A percentile compares a stretch with the other conserved stretches of the same genome.
Conservation (phyloP, 2,113 vertebrate genomes). For the Misgurnus mizolepis region DNA sequence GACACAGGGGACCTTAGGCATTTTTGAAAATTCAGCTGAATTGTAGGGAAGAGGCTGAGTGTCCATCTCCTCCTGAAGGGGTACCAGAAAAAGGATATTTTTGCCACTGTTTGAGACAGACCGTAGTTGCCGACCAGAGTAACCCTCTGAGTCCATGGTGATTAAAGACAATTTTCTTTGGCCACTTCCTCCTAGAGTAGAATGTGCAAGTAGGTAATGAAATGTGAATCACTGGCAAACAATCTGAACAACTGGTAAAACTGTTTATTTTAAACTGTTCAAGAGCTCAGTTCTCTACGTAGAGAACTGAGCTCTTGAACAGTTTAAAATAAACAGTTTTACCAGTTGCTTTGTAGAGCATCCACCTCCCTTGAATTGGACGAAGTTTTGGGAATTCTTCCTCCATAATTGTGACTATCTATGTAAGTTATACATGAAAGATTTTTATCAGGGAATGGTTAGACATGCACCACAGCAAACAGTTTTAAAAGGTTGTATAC, state of each 20-base stretch:
- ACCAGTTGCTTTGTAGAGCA: constrained; percentile 34
- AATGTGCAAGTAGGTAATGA: neutral
- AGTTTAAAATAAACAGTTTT: neutral
- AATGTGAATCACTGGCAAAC: neutral
- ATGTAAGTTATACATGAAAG: constrained; percentile 9
- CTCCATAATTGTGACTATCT: constrained; percentile 20
- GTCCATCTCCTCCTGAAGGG: constrained; percentile 23
- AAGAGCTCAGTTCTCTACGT: no score
- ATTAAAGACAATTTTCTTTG: constrained; percentile 17
- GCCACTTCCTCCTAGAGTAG: constrained; percentile 34
- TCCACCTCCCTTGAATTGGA: constrained; percentile 22
- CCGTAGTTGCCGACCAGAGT: constrained; percentile 15
- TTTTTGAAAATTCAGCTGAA: constrained; percentile 24
- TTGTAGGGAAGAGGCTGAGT: constrained; percentile 19
- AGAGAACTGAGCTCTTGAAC: constrained; percentile 3
- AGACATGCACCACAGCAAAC: neutral
- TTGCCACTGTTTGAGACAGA: constrained; percentile 26
- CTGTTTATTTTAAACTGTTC: no score
- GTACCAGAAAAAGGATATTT: constrained; percentile 29
- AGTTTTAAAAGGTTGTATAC: neutral
- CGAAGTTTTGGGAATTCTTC: constrained; percentile 32
- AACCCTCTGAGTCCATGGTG: constrained; percentile 12
- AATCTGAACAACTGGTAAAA: neutral
- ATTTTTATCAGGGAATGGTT: neutral
- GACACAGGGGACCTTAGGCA: constrained; percentile 34